A percentile compares a stretch with the other conserved stretches of the same genome.
These are phyloP conservation scores for Stomorhina lunata DNA, from an alignment of 2,888 invertebrate species.

Conservation along the genomic window DNA sequence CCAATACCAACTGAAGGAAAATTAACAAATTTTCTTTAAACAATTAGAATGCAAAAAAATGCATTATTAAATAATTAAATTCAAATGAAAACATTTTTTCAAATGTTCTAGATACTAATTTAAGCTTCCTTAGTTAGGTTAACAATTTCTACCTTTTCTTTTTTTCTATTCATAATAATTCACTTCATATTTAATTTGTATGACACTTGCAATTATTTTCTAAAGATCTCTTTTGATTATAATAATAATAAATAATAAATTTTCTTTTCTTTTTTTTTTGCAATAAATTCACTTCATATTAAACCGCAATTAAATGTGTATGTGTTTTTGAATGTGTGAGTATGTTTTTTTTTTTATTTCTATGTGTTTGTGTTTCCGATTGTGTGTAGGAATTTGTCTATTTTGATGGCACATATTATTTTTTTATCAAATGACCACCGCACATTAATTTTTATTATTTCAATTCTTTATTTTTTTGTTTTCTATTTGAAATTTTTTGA, in stretches of 20 bases:
- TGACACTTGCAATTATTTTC: background rate
- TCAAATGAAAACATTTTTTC: background rate
- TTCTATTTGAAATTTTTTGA: conserved; percentile 34
- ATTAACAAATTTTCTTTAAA: background rate
- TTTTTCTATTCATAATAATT: too few relatives aligned
- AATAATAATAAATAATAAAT: conserved; percentile 9
- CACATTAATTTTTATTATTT: conserved; percentile 43
- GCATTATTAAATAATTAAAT: background rate
- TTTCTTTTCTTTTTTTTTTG: background rate
- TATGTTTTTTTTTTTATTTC: background rate
- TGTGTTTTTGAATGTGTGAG: background rate
- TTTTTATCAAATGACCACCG: conserved; percentile 44
- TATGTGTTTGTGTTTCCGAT: background rate
- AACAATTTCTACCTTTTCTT: too few relatives aligned
- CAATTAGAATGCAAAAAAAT: conserved; percentile 1
- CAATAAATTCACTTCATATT: conserved; percentile 16
- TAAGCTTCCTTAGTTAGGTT: too few relatives aligned
- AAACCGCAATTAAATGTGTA: background rate
- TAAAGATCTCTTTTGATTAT: background rate
- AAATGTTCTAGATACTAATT: too few relatives aligned
- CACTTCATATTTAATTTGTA: too few relatives aligned
- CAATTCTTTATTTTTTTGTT: conserved; percentile 19
- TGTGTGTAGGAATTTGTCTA: conserved; percentile 40
- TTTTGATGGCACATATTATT: conserved; percentile 62
- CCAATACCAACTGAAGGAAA: conserved; percentile 65